Percentiles rank a stretch among this genome's conserved stretches.
Evolutionary conservation across 2,797 vertebrate genomes (phyloP).

Genomic region (Trachurus trachurus): DNA sequence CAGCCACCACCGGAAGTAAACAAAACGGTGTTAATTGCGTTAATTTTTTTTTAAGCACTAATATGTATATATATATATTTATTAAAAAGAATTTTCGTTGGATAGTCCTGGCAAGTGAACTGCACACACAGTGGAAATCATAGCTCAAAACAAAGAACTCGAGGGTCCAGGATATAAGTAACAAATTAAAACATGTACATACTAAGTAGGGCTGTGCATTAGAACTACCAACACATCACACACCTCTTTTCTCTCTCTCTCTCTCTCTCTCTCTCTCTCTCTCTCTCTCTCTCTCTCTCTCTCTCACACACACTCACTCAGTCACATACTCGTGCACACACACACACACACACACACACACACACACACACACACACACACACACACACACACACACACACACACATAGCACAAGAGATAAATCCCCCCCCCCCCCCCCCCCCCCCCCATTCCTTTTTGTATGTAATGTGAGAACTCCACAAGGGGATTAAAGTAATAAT

Average conservation of each 20-base stretch:
- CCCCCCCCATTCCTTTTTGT: conserved; percentile 26
- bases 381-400: background rate
- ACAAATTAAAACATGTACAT: conserved; percentile 3
- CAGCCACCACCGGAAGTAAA: too few relatives aligned
- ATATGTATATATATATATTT: too few relatives aligned
- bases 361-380: too few relatives aligned
- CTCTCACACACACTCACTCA: background rate
- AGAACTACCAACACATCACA: too few relatives aligned
- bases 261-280: too few relatives aligned
- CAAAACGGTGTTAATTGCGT: too few relatives aligned
- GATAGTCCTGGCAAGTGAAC: background rate
- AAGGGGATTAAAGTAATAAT: conserved; percentile 66
- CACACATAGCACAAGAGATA: conserved; percentile 21
- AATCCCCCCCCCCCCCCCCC: conserved; percentile 11
- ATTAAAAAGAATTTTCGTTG: background rate
- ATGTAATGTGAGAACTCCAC: conserved; percentile 56
- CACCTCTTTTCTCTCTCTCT: background rate
- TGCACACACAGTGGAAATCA: background rate
- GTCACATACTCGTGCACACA: too few relatives aligned
- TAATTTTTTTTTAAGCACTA: too few relatives aligned
- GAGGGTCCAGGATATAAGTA: background rate
- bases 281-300: too few relatives aligned
- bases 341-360: background rate
- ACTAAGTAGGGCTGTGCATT: background rate
- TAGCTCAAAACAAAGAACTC: background rate